Percentiles rank a stretch among this genome's conserved stretches.
Evolutionary conservation across 2,113 vertebrate genomes (phyloP).

Genomic region (Trinectes maculatus): DNA sequence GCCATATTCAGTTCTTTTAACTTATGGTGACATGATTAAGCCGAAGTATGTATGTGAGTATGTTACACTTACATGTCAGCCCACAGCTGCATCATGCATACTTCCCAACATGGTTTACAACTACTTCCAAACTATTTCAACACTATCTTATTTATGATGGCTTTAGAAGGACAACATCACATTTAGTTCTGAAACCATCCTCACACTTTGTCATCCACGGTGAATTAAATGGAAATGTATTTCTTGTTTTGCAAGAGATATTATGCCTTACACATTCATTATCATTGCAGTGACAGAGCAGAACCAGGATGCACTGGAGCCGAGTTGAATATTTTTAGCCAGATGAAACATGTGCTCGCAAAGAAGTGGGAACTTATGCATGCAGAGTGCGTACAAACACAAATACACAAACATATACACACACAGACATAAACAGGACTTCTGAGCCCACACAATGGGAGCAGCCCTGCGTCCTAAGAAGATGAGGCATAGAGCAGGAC

Average conservation of each 20-base stretch:
- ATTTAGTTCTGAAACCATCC: too few species aligned
- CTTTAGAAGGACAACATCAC: too few species aligned
- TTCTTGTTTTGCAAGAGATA: neutral
- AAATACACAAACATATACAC: slow-evolving; percentile 32
- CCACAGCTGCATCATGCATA: too few species aligned
- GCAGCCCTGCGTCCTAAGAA: slow-evolving; percentile 55
- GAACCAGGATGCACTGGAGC: slow-evolving; percentile 5
- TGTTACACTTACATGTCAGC: too few species aligned
- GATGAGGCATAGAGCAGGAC: slow-evolving; percentile 54
- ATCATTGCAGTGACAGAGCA: neutral
- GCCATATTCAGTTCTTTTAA: too few species aligned
- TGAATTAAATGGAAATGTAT: neutral
- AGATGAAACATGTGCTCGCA: slow-evolving; percentile 20
- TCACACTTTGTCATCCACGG: neutral
- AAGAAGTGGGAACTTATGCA: slow-evolving; percentile 23
- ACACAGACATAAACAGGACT: slow-evolving; percentile 27
- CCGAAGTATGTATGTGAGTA: too few species aligned
- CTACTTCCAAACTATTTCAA: too few species aligned
- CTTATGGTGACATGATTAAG: too few species aligned
- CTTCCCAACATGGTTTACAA: too few species aligned
- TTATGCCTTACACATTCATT: neutral
- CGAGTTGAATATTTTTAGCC: slow-evolving; percentile 20
- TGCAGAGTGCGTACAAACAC: slow-evolving; percentile 11
- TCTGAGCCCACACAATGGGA: slow-evolving; percentile 52
- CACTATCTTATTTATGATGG: too few species aligned